A percentile compares a stretch with the other conserved stretches of the same genome.
Evolutionary conservation across 2,113 vertebrate species (phyloP).

Genomic region (Petroica traversi): DNA sequence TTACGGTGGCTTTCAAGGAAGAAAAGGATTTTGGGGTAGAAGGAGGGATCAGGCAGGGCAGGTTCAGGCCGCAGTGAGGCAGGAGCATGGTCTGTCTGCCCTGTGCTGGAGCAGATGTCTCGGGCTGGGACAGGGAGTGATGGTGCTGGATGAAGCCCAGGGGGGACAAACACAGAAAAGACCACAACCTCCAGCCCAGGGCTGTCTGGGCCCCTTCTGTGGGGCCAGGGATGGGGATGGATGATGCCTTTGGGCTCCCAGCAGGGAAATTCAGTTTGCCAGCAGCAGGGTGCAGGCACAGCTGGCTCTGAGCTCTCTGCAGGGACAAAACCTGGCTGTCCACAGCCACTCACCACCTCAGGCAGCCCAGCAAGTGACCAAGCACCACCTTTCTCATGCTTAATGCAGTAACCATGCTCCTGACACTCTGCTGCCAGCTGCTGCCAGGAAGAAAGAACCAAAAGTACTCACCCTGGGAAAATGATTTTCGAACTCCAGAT

Average conservation of each 20-base stretch:
- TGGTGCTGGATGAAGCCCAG: neutral
- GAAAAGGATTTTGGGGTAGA: neutral
- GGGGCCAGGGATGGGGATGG: neutral
- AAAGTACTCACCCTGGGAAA: neutral
- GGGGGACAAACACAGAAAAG: neutral
- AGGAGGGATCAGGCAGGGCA: neutral
- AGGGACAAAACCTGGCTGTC: neutral
- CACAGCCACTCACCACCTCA: neutral
- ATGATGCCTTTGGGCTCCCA: neutral
- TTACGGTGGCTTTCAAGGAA: neutral
- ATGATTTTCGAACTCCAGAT: neutral
- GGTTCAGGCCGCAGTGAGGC: neutral
- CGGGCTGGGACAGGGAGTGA: neutral
- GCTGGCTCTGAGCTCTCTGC: neutral
- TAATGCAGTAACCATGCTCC: neutral
- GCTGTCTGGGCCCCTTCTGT: fast-evolving
- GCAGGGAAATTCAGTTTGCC: neutral
- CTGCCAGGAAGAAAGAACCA: neutral
- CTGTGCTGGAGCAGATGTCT: neutral
- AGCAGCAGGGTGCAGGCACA: neutral
- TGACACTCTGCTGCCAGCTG: neutral
- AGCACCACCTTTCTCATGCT: neutral
- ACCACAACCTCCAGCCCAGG: neutral
- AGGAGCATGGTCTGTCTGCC: neutral
- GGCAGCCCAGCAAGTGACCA: neutral